Base-by-base conservation (phyloP, 2,888 invertebrate species). In the Margaritifera margaritifera region DNA sequence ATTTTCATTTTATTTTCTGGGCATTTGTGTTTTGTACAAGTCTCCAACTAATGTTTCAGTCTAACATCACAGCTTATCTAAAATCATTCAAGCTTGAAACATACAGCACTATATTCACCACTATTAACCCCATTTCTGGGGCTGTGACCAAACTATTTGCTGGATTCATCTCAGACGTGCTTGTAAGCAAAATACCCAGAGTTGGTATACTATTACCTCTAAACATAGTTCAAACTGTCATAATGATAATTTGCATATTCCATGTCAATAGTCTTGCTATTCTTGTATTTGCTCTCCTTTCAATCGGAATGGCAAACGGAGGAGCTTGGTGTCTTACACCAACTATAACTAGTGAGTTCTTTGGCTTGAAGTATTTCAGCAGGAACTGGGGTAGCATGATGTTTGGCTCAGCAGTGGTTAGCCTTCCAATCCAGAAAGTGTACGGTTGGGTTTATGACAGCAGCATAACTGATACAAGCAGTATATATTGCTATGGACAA, bases 301-400 rank as follows among this genome's bases (percentile, higher is more conserved):
- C 78, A 11, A 77, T 83, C 6, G 83, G 85, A 2, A 78, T 84
- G 62, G 76, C 83, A 20, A 84, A 84, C 58, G 85, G 84, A 53
- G 82, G 83, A 19, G 75, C 82, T 20, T 85, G 83, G 83, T 83
- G 83, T 42, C 65, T 85, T 31, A 84, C 85, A 0, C 85, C 85
- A 3, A 83, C 82, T 6, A 83, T 85, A 78, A 73, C 81, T 20
- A 84, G 84, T 55, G 85, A 85, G 63, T 81, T 83, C 70, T 85
- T 83, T 65, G 85, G 85, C 15, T 77, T 82, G 74, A 79, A 79
- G 62, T 82, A 80, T 72, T 85, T 85, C 66, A 83, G 80, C 6
- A 66, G 80, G 8, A 85, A 84, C 72, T 85, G 85, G 85, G 85
- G 85, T 4, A 73, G 73, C 8, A 84, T 83, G 60, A 83, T 84